These are phyloP conservation scores for Carposina sasakii DNA, from an alignment of 1,140 invertebrate genomes.

Conservation along the genomic window DNA sequence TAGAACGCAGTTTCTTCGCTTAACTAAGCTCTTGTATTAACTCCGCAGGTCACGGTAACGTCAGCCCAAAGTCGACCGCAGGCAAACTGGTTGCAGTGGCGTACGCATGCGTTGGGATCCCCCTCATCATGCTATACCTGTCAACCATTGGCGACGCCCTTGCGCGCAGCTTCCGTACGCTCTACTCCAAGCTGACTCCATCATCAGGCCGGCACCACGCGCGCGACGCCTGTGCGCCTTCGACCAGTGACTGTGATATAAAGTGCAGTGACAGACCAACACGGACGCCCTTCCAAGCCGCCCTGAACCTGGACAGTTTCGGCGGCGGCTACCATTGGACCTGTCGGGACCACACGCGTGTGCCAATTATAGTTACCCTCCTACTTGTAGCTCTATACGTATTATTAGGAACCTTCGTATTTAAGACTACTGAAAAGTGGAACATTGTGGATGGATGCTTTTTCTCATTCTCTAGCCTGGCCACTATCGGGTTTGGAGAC, in stretches of 20 bases:
- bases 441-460: constrained; percentile 92
- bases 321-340: constrained; percentile 61
- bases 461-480: constrained; percentile 95
- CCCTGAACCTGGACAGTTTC: constrained; percentile 53
- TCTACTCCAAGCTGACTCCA: constrained; percentile 48
- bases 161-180: constrained; percentile 73
- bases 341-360: constrained; percentile 74
- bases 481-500: constrained; percentile 92
- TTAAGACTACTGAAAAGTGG: constrained; percentile 93
- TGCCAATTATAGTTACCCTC: constrained; percentile 92
- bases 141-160: constrained; percentile 87
- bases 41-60: constrained; percentile 90
- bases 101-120: constrained; percentile 92
- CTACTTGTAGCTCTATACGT: constrained; percentile 93
- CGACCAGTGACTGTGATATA: constrained; percentile 33
- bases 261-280: constrained; percentile 33
- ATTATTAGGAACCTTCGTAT: constrained; percentile 91
- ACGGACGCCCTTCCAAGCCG: constrained; percentile 56
- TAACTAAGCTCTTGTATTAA: too few relatives aligned
- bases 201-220: constrained; percentile 47
- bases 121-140: constrained; percentile 91
- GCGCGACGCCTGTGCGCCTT: constrained; percentile 43
- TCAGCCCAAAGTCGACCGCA: constrained; percentile 89
- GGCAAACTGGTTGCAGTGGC: constrained; percentile 87
- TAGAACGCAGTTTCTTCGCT: too few relatives aligned